phyloP scores from a whole-genome alignment of 2,113 vertebrate genomes.

The Bos javanicus region DNA sequence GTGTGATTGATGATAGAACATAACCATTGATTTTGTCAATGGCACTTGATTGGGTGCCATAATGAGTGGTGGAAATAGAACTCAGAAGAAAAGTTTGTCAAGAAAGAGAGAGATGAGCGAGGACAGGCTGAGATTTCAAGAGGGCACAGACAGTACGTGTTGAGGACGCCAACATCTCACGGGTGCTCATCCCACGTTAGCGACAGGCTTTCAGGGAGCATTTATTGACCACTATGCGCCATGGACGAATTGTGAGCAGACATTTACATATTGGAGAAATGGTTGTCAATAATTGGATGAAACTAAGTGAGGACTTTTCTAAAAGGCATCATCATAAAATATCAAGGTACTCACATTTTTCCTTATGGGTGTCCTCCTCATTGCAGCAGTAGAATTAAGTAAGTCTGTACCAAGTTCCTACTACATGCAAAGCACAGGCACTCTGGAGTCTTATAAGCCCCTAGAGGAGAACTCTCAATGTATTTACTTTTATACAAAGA shows the following conservation, averaged over 20 bases:
- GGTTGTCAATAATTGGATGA: background rate
- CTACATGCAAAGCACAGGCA: background rate
- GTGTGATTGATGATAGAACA: slow-evolving; percentile 19
- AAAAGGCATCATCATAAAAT: background rate
- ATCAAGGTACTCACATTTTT: background rate
- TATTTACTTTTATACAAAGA: background rate
- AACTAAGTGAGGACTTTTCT: background rate
- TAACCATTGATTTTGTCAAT: slow-evolving; percentile 48
- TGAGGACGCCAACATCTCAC: background rate
- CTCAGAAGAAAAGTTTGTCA: slow-evolving; percentile 12
- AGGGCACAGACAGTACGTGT: background rate
- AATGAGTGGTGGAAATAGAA: slow-evolving; percentile 29
- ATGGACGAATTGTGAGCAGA: background rate
- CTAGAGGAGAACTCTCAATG: background rate
- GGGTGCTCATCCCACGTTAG: background rate
- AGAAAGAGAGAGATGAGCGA: background rate
- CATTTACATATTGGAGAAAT: background rate
- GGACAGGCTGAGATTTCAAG: background rate
- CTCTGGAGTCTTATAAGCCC: background rate
- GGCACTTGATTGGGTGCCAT: slow-evolving; percentile 16
- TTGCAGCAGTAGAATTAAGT: background rate
- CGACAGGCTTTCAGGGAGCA: background rate
- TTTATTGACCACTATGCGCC: background rate
- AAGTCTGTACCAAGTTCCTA: background rate
- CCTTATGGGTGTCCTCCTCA: background rate